A percentile compares a stretch with the other conserved stretches of the same genome.
Evolutionary conservation across 2,113 vertebrate genomes (phyloP).

Genomic region (Chrysochloris asiatica): DNA sequence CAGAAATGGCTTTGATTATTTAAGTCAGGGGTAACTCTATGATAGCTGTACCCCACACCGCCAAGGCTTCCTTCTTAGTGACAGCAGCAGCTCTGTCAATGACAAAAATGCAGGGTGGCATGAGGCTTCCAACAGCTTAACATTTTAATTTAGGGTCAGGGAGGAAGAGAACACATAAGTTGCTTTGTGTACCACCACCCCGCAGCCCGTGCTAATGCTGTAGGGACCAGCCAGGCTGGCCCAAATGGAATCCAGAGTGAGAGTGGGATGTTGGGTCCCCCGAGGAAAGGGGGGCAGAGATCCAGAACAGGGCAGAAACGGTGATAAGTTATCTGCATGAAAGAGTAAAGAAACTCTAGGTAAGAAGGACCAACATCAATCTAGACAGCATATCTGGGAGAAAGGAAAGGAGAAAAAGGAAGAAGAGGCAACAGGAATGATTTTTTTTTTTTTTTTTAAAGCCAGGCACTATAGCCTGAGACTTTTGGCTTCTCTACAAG

Average conservation of each 20-base stretch:
- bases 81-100: slow-evolving; percentile 63
- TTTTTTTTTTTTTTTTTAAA: too few species aligned
- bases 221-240: slow-evolving; percentile 62
- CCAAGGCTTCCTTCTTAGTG: slow-evolving; percentile 30
- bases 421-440: background rate
- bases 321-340: slow-evolving; percentile 83
- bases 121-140: slow-evolving; percentile 58
- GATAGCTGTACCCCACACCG: background rate
- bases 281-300: slow-evolving; percentile 73
- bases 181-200: slow-evolving; percentile 58
- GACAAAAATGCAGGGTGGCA: slow-evolving; percentile 58
- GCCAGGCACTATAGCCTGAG: slow-evolving; percentile 10
- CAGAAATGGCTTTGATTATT: slow-evolving; percentile 68
- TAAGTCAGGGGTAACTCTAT: background rate
- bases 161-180: slow-evolving; percentile 77
- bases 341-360: slow-evolving; percentile 79
- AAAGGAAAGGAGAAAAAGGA: slow-evolving; percentile 28
- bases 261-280: slow-evolving; percentile 69
- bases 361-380: slow-evolving; percentile 63
- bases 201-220: slow-evolving; percentile 39
- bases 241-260: slow-evolving; percentile 74
- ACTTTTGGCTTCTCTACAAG: slow-evolving; percentile 35
- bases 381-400: background rate
- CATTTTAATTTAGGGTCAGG: slow-evolving; percentile 68
- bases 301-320: slow-evolving; percentile 77